phyloP scores from a whole-genome alignment of 2,888 invertebrate species.

The Acanthosepion esculentum region DNA sequence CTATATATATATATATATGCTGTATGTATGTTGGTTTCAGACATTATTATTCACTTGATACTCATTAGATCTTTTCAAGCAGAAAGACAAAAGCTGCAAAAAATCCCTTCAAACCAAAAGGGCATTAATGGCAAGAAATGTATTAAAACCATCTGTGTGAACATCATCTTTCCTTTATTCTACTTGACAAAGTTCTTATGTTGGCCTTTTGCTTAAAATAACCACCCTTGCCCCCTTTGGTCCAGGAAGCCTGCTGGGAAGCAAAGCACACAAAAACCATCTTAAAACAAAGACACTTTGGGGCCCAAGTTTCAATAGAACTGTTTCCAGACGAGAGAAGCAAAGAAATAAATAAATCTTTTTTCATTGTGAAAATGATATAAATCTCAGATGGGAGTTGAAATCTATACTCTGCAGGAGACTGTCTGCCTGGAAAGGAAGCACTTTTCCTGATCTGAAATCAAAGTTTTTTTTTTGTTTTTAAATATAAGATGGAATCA shows the following conservation, averaged over 20 bases:
- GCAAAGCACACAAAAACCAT: background rate
- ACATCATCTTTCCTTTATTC: background rate
- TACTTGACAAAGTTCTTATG: conserved; percentile 13
- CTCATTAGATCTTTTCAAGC: background rate
- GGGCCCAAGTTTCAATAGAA: background rate
- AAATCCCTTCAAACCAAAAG: background rate
- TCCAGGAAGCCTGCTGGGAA: background rate
- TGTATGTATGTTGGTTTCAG: background rate
- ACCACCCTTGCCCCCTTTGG: conserved; percentile 14
- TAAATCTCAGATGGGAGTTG: conserved; percentile 17
- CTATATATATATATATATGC: background rate
- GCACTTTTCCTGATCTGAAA: background rate
- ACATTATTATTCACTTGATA: conserved; percentile 7
- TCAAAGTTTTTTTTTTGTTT: no score
- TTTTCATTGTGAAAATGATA: conserved; percentile 23
- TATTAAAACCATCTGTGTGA: conserved; percentile 33
- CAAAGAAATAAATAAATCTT: background rate
- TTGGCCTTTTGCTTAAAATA: conserved; percentile 8
- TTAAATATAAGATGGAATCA: no score
- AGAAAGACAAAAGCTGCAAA: conserved; percentile 22
- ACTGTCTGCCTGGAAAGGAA: background rate
- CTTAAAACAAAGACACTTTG: background rate
- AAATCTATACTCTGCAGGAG: conserved; percentile 33
- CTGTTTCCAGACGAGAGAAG: background rate
- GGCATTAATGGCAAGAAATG: background rate